phyloP scores from a whole-genome alignment of 2,113 vertebrate species.

The Phrynosoma blainvillii region DNA sequence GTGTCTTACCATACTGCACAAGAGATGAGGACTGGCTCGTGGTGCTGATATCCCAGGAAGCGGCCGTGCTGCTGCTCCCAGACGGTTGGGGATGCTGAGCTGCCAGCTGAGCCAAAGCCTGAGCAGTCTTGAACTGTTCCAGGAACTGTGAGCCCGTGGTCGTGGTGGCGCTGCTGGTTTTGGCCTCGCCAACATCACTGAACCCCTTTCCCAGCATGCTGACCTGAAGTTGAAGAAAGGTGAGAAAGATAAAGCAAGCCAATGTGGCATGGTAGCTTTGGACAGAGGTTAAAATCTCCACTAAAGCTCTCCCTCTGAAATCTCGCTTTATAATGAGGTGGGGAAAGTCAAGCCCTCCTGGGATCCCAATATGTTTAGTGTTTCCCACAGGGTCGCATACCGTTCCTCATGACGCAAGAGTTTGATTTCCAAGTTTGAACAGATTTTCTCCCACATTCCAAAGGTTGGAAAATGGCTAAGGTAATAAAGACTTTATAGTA shows the following conservation, averaged over 20 bases:
- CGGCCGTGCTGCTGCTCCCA: constrained; percentile 69
- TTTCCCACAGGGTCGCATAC: too few relatives aligned
- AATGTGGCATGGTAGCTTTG: background rate
- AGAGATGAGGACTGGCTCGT: constrained; percentile 81
- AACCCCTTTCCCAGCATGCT: constrained; percentile 95
- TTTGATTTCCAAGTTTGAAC: too few relatives aligned
- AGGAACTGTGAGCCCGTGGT: constrained; percentile 95
- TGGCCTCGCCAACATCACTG: constrained; percentile 90
- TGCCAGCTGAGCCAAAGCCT: constrained; percentile 94
- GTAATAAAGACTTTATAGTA: too few relatives aligned
- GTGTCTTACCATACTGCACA: constrained; percentile 90
- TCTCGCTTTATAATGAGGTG: background rate
- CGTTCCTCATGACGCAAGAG: too few relatives aligned
- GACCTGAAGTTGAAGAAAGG: constrained; percentile 77
- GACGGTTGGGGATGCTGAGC: constrained; percentile 89
- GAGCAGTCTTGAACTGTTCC: constrained; percentile 97
- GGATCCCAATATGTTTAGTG: too few relatives aligned
- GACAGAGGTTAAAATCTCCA: background rate
- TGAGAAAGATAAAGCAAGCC: background rate
- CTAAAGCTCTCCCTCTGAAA: background rate
- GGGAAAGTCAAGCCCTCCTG: too few relatives aligned
- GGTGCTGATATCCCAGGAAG: constrained; percentile 88
- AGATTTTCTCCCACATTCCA: too few relatives aligned
- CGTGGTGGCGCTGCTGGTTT: constrained; percentile 79
- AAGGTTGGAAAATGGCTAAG: too few relatives aligned